Base-by-base conservation (phyloP, 2,888 invertebrate species). In the Caenorhabditis imperialis region DNA sequence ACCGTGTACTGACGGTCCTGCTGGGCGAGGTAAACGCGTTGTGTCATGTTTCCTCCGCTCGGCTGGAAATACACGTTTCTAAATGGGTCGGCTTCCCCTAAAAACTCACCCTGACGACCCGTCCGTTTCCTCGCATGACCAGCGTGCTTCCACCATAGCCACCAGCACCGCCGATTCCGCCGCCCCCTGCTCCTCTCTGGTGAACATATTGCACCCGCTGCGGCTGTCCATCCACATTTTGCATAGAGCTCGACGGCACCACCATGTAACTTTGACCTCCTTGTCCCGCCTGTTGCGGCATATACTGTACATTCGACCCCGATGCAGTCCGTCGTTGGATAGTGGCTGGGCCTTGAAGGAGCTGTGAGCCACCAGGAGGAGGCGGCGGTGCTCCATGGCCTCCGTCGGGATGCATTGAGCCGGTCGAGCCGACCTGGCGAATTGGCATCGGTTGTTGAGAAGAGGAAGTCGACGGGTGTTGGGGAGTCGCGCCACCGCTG, bases 211-310 rank as follows among this genome's bases (percentile, higher is more conserved):
- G 30, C 30, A 30, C 30, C 6, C 10, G 10, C 10, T 30, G 30
- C 30, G 10, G 7, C 30, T 10, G 30, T 30, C 30, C 51, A 18
- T 51, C 51, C 33, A 20, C 44, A 30, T 27, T 8, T 12, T 27
- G 10, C 30, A 5, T 3, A 22, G 47, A 47, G 14, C 10, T 8
- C 1, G 38, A 30, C 14, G 47, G 58, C 4, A 69, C 53, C 8
- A 69, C 51, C 5, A 69, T 25, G 30, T 53, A 69, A 33, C 47
- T 69, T 30, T 53, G 60, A 20, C 54, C 61, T 2, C 48, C 54
- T 48, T 50, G 60, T 16, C 20, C 27, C 18, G 44, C 12, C 1
- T n/a, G 12, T 30, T 62, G 62, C 22, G 53, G 53, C 7, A 69
- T 20, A 22, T 20, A 69, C 16, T 60, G 69, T 18, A 61, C 61